Base-by-base conservation (phyloP, 2,888 invertebrate genomes). In the Coelogynopora nodosa region DNA sequence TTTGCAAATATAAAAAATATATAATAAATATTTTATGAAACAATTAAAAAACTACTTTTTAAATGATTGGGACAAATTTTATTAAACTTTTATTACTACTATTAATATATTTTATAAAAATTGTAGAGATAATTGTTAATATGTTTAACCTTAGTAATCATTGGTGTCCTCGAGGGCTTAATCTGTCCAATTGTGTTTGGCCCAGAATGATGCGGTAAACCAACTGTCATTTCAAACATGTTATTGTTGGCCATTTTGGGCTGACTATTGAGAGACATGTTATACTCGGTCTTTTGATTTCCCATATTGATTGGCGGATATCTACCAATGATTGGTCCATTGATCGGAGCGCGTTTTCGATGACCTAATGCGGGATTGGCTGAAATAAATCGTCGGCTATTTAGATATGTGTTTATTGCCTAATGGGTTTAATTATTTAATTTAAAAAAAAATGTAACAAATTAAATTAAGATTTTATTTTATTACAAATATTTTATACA, bases 211-310 rank as follows among this genome's bases (percentile, higher is more conserved):
- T 49, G 5, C 5, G 74, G 74, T 2, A 74, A 26, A 13, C 27
- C 74, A 74, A 74, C 74, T 74, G 74, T 74, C 74, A 74, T 74
- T 23, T 74, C 74, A 74, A 23, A 74, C 74, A 74, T 74, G 2
- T 2, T 13, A 26, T 74, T 74, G 74, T 74, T 23, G 18, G 23
- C 74, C 74, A n/a, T 5, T 74, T 74, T 74, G 23, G 27, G 18
- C 23, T 13, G 74, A 74, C 23, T 74, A 23, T 74, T 74, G 18
- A 74, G 18, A 2, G 18, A 23, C 18, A 74, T 2, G 27, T 23
- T 74, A 2, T n/a, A 5, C 74, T 74, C 18, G 2, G 74, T n/a
- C 23, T 74, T 74, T 26, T 74, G 74, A 74, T 74, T 74, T 2
- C 23, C 27, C 23, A 26, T 10, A 13, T 13, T 5, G 23, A 74